Percentiles rank a stretch among this genome's conserved stretches.
Evolutionary conservation across 2,888 invertebrate species (phyloP).

Genomic region (Argyresthia albistria): DNA sequence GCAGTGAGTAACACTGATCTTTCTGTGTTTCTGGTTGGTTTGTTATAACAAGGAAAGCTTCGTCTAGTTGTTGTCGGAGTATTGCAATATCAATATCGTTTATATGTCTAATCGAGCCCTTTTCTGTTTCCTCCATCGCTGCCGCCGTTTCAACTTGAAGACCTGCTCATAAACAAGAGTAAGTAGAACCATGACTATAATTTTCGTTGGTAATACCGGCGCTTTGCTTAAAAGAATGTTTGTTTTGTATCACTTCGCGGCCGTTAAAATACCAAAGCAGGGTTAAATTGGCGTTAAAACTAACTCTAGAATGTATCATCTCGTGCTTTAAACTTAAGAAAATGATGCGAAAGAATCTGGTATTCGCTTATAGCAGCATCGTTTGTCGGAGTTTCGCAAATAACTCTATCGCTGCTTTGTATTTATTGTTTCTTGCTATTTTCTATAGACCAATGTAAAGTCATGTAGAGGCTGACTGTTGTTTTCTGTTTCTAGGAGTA

Average conservation of each 20-base stretch:
- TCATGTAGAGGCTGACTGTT: conserved; percentile 64
- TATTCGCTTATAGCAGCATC: background rate
- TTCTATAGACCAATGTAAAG: conserved; percentile 1
- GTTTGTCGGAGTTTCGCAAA: background rate
- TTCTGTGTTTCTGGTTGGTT: conserved; percentile 18
- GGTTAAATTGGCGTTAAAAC: background rate
- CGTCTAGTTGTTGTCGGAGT: conserved; percentile 17
- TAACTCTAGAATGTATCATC: background rate
- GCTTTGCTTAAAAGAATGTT: conserved; percentile 51
- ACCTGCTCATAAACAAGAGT: conserved; percentile 79
- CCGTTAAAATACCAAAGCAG: background rate
- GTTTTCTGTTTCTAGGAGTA: conserved; percentile 74
- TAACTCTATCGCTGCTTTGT: conserved; percentile 2
- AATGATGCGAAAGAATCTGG: background rate
- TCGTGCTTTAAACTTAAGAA: background rate
- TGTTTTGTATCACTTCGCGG: too few relatives aligned
- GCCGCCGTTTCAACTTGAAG: conserved; percentile 61
- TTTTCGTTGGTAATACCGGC: conserved; percentile 19
- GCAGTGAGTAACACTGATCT: conserved; percentile 36
- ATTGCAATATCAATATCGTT: conserved; percentile 15
- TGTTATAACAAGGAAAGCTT: conserved; percentile 37
- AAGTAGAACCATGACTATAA: conserved; percentile 47
- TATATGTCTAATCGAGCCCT: conserved; percentile 35
- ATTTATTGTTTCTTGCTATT: conserved; percentile 3
- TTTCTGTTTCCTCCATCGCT: conserved; percentile 48